These are phyloP conservation scores for Palythoa grandiflora DNA, from an alignment of 92 coral and sea anemone genomes.

Conservation along the genomic window DNA sequence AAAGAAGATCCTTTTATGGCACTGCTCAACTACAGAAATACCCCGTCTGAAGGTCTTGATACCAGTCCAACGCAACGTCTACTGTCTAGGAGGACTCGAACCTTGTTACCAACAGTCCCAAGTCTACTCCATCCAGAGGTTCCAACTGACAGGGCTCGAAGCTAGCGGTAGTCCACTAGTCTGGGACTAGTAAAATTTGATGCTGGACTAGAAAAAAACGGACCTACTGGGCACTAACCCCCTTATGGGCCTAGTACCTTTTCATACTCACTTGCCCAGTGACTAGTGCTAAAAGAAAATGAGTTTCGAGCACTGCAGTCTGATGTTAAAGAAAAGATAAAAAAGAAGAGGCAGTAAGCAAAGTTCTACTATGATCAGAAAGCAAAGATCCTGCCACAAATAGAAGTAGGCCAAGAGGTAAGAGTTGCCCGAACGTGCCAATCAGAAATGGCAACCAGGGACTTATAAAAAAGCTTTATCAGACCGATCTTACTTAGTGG, in stretches of 20 bases:
- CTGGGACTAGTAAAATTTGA: no score
- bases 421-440: neutral
- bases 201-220: no score
- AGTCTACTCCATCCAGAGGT: neutral
- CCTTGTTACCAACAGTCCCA: neutral
- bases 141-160: neutral
- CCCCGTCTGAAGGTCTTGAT: neutral
- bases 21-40: slow-evolving; percentile 9
- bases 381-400: slow-evolving; percentile 19
- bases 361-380: neutral
- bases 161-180: no score
- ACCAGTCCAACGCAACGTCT: slow-evolving; percentile 11
- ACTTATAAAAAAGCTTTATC: neutral
- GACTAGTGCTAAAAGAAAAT: no score
- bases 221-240: no score
- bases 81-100: slow-evolving; percentile 2
- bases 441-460: slow-evolving; percentile 4
- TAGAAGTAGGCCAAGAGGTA: slow-evolving; percentile 19
- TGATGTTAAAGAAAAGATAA: slow-evolving; percentile 1
- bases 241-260: no score
- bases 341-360: slow-evolving; percentile 24
- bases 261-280: no score
- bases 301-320: neutral
- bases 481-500: no score
- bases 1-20: slow-evolving; percentile 10